Conservation (phyloP, 2,888 invertebrate species). For the Athalia circularis region DNA sequence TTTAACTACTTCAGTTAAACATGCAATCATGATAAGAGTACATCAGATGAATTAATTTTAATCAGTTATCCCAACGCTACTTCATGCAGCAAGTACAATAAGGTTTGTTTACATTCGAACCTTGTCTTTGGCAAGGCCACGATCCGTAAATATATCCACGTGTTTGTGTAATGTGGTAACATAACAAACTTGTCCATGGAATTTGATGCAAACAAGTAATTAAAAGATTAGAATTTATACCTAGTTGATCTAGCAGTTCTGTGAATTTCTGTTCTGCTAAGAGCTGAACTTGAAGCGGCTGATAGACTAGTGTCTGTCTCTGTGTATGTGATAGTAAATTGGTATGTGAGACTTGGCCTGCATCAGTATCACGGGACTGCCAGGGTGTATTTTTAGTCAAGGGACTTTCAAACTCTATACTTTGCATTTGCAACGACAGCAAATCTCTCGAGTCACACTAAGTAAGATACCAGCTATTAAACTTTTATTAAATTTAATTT, state of each 20-base stretch:
- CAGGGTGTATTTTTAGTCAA: constrained; percentile 43
- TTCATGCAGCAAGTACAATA: neutral
- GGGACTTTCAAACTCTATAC: constrained; percentile 4
- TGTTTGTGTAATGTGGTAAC: neutral
- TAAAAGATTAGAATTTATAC: too few relatives aligned
- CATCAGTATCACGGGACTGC: constrained; percentile 50
- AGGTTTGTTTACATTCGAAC: neutral
- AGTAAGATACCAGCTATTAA: too few relatives aligned
- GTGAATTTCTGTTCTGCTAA: neutral
- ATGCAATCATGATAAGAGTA: neutral
- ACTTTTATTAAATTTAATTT: too few relatives aligned
- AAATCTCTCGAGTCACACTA: too few relatives aligned
- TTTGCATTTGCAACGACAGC: neutral
- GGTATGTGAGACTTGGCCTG: constrained; percentile 50
- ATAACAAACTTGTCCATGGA: constrained; percentile 19
- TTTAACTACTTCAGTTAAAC: neutral
- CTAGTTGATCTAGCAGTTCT: too few relatives aligned
- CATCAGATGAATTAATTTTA: neutral
- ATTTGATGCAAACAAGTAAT: neutral
- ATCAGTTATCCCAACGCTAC: neutral
- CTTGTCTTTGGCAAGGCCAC: neutral
- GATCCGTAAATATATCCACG: neutral
- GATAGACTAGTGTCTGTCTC: neutral
- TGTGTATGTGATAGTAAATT: neutral
- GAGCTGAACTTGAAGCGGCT: neutral